Evolutionary conservation across 2,113 vertebrate species (phyloP).

Genomic region (Pelecanoides urinatrix): DNA sequence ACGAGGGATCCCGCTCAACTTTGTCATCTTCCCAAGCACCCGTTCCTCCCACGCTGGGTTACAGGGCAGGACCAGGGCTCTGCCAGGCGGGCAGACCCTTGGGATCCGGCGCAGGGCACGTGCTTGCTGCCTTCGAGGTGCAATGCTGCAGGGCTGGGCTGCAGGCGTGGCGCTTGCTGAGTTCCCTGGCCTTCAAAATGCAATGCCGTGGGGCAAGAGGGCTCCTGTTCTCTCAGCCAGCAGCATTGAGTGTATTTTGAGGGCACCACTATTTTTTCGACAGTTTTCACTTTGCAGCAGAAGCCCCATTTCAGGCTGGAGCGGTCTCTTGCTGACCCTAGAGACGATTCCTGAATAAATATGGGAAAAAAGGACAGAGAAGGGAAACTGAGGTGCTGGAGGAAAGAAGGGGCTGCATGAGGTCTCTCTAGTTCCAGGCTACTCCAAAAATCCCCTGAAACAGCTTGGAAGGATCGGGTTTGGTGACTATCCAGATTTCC

Average conservation of each 20-base stretch:
- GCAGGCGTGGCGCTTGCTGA: fast-evolving
- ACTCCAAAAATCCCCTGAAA: not conserved
- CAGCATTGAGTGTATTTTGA: not conserved
- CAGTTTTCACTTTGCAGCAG: not conserved
- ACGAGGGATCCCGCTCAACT: not conserved
- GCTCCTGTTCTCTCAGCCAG: not conserved
- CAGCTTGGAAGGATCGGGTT: not conserved
- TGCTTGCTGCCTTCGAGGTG: too few relatives aligned
- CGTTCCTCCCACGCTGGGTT: not conserved
- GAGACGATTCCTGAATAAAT: not conserved
- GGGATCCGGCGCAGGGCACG: not conserved
- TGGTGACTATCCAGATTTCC: not conserved
- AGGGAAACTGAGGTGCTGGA: not conserved
- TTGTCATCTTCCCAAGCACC: not conserved
- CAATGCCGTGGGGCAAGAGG: fast-evolving
- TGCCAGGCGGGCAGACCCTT: not conserved
- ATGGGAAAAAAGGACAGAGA: not conserved
- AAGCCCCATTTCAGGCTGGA: not conserved
- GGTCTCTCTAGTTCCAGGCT: not conserved
- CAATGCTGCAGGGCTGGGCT: not conserved
- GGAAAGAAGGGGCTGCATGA: not conserved
- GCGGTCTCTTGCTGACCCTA: fast-evolving
- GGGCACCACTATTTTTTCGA: fast-evolving
- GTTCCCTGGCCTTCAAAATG: not conserved
- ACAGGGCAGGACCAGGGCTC: not conserved